These are phyloP conservation scores for Chaunax sp. DNA, from an alignment of 2,797 vertebrate species.

Conservation along the genomic window DNA sequence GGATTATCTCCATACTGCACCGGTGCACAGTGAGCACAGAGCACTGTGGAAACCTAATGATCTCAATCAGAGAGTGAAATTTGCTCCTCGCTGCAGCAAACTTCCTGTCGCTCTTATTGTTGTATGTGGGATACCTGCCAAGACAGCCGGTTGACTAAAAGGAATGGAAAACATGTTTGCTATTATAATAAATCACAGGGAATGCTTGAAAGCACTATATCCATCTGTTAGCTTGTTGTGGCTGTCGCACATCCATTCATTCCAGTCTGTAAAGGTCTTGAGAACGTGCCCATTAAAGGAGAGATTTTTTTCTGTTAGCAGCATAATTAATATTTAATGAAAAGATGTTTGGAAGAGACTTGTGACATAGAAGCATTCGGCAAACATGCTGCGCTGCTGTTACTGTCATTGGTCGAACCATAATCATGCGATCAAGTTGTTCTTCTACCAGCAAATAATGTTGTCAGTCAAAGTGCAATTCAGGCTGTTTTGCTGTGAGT, in stretches of 20 bases:
- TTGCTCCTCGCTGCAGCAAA: conserved; percentile 36
- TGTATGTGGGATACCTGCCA: conserved; percentile 27
- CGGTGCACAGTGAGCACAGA: conserved; percentile 54
- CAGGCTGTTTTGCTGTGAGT: conserved; percentile 30
- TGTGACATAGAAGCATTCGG: conserved; percentile 62
- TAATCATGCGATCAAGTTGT: conserved; percentile 12
- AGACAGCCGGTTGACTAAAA: neutral
- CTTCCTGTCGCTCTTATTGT: conserved; percentile 21
- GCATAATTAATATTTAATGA: conserved; percentile 41
- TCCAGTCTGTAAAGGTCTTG: conserved; percentile 9
- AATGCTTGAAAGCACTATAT: conserved; percentile 26
- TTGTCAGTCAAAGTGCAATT: conserved; percentile 36
- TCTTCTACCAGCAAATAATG: conserved; percentile 46
- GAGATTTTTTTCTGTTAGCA: conserved; percentile 41
- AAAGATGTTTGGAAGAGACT: conserved; percentile 42
- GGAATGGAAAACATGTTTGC: conserved; percentile 18
- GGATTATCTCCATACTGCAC: conserved; percentile 57
- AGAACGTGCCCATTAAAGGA: conserved; percentile 7
- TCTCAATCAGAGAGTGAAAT: conserved; percentile 64
- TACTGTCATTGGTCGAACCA: conserved; percentile 33
- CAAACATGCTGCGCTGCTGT: conserved; percentile 40
- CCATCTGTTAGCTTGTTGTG: conserved; percentile 19
- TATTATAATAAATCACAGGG: conserved; percentile 23
- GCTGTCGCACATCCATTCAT: conserved; percentile 30
- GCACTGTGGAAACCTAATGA: conserved; percentile 64